Evolutionary conservation across 2,888 invertebrate species (phyloP).

Genomic region (Gymnocheta viridis): DNA sequence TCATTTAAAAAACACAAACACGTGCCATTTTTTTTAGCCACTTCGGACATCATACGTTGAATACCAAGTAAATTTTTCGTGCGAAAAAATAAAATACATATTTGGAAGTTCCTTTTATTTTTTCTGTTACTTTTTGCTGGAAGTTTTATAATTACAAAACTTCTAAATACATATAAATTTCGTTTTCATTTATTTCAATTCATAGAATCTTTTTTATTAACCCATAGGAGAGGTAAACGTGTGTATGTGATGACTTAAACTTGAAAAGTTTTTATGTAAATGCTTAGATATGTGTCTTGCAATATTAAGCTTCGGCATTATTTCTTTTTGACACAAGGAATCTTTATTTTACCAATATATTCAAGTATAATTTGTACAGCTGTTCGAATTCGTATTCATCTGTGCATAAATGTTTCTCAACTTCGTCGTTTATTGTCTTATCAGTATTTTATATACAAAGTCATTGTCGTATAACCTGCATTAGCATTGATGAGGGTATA

Average conservation of each 20-base stretch:
- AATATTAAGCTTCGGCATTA: background rate
- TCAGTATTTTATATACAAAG: background rate
- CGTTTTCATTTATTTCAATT: background rate
- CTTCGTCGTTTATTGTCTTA: background rate
- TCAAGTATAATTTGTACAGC: background rate
- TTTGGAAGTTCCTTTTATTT: too few species aligned
- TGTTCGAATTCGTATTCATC: background rate
- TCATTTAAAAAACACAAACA: conserved; percentile 11
- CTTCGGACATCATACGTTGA: conserved; percentile 20
- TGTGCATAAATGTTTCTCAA: background rate
- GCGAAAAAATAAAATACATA: background rate
- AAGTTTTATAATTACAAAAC: conserved; percentile 31
- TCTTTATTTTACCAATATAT: background rate
- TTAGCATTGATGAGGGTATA: conserved; percentile 35
- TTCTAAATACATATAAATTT: background rate
- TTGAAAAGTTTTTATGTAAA: background rate
- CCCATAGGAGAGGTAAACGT: background rate
- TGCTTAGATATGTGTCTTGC: background rate
- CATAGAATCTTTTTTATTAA: background rate
- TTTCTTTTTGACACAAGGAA: background rate
- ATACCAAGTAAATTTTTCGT: conserved; percentile 30
- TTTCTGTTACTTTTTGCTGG: background rate
- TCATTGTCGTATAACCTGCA: conserved; percentile 15
- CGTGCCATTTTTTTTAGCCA: conserved; percentile 46
- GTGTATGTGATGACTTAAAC: background rate